Conservation (phyloP, 2,113 vertebrate genomes). For the Mastomys coucha region DNA sequence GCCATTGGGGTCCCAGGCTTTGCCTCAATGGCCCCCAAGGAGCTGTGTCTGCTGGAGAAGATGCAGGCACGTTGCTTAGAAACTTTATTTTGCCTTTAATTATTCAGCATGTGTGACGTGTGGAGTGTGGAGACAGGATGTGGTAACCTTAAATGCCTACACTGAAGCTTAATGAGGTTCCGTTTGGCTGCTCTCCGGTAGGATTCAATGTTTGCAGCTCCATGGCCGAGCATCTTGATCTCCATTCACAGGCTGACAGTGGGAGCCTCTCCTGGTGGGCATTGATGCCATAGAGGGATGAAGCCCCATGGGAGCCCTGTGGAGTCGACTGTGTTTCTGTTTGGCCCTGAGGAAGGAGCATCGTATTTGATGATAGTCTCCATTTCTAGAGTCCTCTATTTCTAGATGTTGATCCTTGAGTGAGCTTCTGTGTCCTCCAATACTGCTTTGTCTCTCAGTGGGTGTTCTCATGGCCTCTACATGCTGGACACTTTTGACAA, state of each 20-base stretch:
- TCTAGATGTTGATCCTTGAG: neutral
- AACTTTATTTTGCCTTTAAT: slow-evolving; percentile 35
- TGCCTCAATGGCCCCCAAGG: neutral
- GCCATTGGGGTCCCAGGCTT: neutral
- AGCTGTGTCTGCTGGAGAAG: neutral
- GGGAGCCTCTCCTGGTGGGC: rapidly evolving
- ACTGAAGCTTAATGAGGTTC: slow-evolving; percentile 61
- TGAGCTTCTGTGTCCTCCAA: neutral
- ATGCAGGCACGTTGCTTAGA: neutral
- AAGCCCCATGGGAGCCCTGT: too few relatives aligned
- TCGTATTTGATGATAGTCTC: neutral
- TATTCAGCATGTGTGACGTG: rapidly evolving
- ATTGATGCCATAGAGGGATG: rapidly evolving
- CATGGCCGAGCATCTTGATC: neutral
- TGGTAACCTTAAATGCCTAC: slow-evolving; percentile 54
- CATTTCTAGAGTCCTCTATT: neutral
- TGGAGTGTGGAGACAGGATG: neutral
- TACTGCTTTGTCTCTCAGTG: neutral
- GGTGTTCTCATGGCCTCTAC: neutral
- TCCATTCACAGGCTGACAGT: rapidly evolving
- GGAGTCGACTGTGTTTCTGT: rapidly evolving
- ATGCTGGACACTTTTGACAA: neutral
- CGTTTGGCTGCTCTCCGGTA: neutral
- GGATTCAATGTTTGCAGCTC: slow-evolving; percentile 9
- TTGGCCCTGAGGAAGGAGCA: neutral